Percentiles rank a stretch among this genome's conserved stretches.
Conservation (phyloP, 2,888 invertebrate species). For the Arctia plantaginis region DNA sequence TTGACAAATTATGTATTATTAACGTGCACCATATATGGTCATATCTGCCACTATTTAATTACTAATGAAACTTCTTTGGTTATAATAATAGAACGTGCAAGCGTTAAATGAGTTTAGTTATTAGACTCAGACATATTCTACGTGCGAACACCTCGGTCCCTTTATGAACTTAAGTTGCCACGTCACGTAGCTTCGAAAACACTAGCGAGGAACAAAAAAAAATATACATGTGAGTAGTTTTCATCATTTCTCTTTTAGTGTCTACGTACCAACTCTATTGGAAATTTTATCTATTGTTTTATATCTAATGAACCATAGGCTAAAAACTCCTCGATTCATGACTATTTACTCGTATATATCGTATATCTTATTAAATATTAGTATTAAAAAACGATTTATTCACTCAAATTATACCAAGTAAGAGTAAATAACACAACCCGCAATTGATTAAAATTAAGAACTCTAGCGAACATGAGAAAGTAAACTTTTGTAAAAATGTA, state of each 20-base stretch:
- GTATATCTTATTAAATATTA: neutral
- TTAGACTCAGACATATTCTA: constrained; percentile 51
- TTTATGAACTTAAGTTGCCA: constrained; percentile 67
- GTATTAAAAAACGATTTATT: neutral
- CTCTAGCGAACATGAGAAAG: neutral
- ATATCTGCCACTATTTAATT: constrained; percentile 17
- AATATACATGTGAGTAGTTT: constrained; percentile 40
- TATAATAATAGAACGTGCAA: constrained; percentile 37
- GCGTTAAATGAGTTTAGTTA: constrained; percentile 54
- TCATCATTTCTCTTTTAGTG: constrained; percentile 37
- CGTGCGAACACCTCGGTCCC: constrained; percentile 55
- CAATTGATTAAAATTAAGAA: neutral
- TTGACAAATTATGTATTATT: neutral
- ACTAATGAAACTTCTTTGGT: constrained; percentile 30
- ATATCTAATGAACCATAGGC: neutral
- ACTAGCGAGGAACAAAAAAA: constrained; percentile 58
- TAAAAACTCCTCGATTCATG: neutral
- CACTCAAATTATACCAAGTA: no score
- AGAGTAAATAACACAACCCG: neutral
- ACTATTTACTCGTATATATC: neutral
- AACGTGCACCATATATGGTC: neutral
- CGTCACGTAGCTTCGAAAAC: constrained; percentile 64
- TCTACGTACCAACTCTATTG: constrained; percentile 20
- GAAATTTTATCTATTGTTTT: neutral
- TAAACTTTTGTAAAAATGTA: neutral